Conservation (phyloP, 2,113 vertebrate species). For the Cavia porcellus region DNA sequence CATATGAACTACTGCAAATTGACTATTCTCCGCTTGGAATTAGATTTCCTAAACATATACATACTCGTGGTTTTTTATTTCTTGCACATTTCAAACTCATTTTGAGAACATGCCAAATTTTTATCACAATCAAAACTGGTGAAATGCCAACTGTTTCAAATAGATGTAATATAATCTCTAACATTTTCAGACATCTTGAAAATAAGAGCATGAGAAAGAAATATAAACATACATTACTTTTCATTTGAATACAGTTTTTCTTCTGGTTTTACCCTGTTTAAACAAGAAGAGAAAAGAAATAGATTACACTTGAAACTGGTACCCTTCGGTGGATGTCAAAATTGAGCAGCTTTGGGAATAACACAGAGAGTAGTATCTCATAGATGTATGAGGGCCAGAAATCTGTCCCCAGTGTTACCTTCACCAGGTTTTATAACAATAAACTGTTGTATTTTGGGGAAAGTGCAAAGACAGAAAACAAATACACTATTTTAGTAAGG, state of each 20-base stretch:
- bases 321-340: background rate
- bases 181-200: conserved; percentile 40
- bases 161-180: background rate
- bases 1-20: background rate
- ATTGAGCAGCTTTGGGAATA: background rate
- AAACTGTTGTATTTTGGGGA: background rate
- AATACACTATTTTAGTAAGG: background rate
- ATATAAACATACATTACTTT: background rate
- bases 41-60: background rate
- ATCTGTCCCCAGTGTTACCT: background rate
- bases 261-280: background rate
- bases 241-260: background rate
- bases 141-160: background rate
- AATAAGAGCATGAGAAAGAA: background rate
- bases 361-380: background rate
- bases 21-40: background rate
- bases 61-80: background rate
- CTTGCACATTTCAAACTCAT: conserved; percentile 46
- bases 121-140: conserved; percentile 24
- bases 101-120: background rate
- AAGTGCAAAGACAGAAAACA: background rate
- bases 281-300: background rate
- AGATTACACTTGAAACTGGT: background rate
- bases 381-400: background rate
- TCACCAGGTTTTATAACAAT: background rate